Base-by-base conservation (phyloP, 2,888 invertebrate species). In the Apotomis turbidana region DNA sequence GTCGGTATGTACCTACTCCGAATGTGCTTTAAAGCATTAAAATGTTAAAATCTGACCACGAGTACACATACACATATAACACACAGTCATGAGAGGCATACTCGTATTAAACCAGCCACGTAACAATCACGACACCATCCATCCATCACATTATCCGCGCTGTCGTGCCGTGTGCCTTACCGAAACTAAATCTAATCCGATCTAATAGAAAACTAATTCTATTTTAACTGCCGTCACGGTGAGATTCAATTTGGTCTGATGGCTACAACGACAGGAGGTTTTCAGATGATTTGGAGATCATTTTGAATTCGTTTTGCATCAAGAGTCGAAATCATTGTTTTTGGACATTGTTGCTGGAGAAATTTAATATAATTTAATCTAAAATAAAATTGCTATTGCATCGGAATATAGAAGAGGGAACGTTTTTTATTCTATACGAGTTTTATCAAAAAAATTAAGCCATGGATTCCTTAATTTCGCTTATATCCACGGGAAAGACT, bases 221-320 rank as follows among this genome's bases (percentile, higher is more conserved):
- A 5, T 66, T 57, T 55, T 64, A 64, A 64, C 54, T 44, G 44
- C 64, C 44, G 64, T 55, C 15, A n/a, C 55, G 66, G 46, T 9
- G 49, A 49, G 49, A 9, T 15, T 46, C 55, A 55, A 66, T 57
- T 57, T 46, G 46, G 66, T 1, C 55, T 15, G 36, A 66, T 66
- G 66, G 41, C 41, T 3, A 57, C 36, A 27, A 41, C 49, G 51
- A 62, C 54, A 41, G 36, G 66, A 44, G 44, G 36, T 46, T 66
- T 63, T 57, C 44, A 59, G 41, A 59, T 66, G 8, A 57, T 66
- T 66, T 66, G 55, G 64, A 54, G 54, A 44, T 27, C 44, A 46
- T 66, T 66, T 66, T 57, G 9, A n/a, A 66, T 66, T 66, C 66
- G 66, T 66, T 46, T 66, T 54, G 46, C 44, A 46, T 57, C 55